Base-by-base conservation (phyloP, 2,797 vertebrate genomes). In the Erithacus rubecula region DNA sequence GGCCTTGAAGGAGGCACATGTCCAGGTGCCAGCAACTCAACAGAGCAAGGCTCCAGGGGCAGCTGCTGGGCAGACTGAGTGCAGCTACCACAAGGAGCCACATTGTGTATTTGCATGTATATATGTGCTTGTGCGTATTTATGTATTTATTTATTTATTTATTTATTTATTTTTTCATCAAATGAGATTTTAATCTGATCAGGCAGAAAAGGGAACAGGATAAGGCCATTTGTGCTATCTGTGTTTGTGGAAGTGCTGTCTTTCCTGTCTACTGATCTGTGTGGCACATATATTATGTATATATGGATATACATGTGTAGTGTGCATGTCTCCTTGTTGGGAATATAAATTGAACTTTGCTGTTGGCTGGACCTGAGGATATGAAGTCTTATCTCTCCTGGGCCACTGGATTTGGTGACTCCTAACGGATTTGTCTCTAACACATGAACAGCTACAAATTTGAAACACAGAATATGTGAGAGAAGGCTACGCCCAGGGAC, bases 231-330 rank as follows among this genome's bases (percentile, higher is more conserved):
- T 81, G 27, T 43, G 30, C 12, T 58, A 8, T 44, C 36, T 71
- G 14, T 39, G 12, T 63, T 55, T 59, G 34, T 56, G 11, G 55
- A 53, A 74, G 27, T 36, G 27, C 23, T 56, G 21, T 14, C 26
- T 80, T 77, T 82, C 56, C 19, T 71, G 34, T 29, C 34, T 34
- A 15, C 16, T 81, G 27, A 34, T 52, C 36, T 79, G 23, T 71
- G 65, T 67, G 53, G 13, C 4, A 4, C 2, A 1, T 46, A 2
- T 8, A 15, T 18, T 21, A n/a, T 10, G 6, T 18, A 10, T 14
- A 10, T 20, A 18, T 14, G 13, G 9, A 18, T 27, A 51, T 13
- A 55, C 10, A 43, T 11, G 23, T 51, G 34, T 6, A 27, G 24
- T 29, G 51, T 59, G 13, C 20, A 20, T 41, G 7, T 51, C 43